Base-by-base conservation (phyloP, 2,888 invertebrate species). In the Pammene aurita region DNA sequence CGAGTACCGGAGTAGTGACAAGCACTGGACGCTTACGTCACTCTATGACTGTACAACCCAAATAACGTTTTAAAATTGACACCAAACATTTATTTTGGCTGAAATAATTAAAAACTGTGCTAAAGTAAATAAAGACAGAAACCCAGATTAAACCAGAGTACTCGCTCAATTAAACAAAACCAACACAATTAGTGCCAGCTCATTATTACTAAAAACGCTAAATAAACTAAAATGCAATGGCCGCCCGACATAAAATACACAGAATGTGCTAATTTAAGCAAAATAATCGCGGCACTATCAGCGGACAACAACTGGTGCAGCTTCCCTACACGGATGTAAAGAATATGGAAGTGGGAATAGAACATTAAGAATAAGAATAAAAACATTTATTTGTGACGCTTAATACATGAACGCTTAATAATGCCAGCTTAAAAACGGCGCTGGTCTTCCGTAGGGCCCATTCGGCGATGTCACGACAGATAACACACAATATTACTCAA, bases 241-340 rank as follows among this genome's bases (percentile, higher is more conserved):
- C 46, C 38, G 60, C 2, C 62, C 57, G 48, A 62, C 54, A 69
- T 69, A 69, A 69, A 69, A 54, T 69, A 69, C 54, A 69, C 64
- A 69, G 65, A 60, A 52, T 55, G 71, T 70, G 71, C 73, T 72
- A 72, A 73, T 75, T 72, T 71, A 72, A 71, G 60, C 52, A 54
- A 61, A 72, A 72, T 72, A 70, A 75, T 72, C 69, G 70, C 68
- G 52, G 58, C 68, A 72, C 72, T 71, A 73, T 71, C 72, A 66
- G 55, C 60, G 55, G 57, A 62, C 68, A 42, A 65, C 67, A 67
- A 72, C 69, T 72, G 70, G 67, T 48, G 67, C 69, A 68, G 50
- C 48, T 70, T 69, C 71, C 65, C 70, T 58, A 55, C 71, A 55
- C 18, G 44, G 71, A 66, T 60, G 42, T 34, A 35, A 16, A 18